Base-by-base conservation (phyloP, 2,113 vertebrate genomes). In the Cervus canadensis region DNA sequence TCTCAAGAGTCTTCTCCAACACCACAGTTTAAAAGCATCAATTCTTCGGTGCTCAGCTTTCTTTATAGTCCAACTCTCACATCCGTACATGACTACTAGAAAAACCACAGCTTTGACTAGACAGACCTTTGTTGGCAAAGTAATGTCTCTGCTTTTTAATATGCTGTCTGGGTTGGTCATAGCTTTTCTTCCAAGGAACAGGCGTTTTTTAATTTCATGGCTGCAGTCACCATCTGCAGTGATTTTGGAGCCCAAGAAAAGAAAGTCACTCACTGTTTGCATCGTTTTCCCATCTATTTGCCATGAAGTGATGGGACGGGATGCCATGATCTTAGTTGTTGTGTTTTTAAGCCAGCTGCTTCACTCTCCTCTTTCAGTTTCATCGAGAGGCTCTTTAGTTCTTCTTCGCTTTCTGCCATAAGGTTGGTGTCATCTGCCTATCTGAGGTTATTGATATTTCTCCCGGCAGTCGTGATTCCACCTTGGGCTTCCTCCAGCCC, bases 41-140 rank as follows among this genome's bases (percentile, higher is more conserved):
- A 1, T 67, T 67, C 33, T 67, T 36, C 1, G 0, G 64, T 0
- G 2, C 33, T 67, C 8, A 67, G 33, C 64, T 21, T 67, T 36
- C 64, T 67, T 67, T 5, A 67, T 5, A 21, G 33, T 67, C 64
- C 33, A 67, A 36, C 17, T 19, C 33, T 67, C 64, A 67, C 64
- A 11, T 36, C 64, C 17, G 0, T 67, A 67, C 64, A 67, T 67
- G 33, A 67, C 64, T 1, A 21, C 64, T 21, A 8, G 17, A 67
- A 67, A 67, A 67, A 67, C 33, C 17, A 36, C 10, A 36, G 17
- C 4, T 10, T 67, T 67, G 64, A 21, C 17, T 67, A 67, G 64
- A 36, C 8, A 5, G 16, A 36, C 17, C 33, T 67, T 67, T 67
- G 64, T 36, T 36, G 64, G n/a, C 64, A 71, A 71, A 67, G 33